Conservation (phyloP, 1,140 invertebrate genomes). For the Condylostylus longicornis region DNA sequence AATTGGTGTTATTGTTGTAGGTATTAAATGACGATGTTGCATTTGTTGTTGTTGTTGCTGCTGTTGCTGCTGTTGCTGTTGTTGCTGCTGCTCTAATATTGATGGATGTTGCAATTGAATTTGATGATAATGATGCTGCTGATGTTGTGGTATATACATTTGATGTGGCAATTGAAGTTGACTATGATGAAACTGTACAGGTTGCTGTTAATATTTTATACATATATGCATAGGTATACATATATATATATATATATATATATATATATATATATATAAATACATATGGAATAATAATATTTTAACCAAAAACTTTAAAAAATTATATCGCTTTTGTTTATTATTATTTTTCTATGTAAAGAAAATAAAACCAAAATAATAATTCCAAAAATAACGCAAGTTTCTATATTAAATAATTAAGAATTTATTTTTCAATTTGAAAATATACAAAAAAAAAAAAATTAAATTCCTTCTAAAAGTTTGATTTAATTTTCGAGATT, state of each 20-base stretch:
- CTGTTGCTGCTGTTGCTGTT: constrained; percentile 20
- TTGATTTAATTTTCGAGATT: too few species aligned
- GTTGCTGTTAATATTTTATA: neutral
- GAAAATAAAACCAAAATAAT: too few species aligned
- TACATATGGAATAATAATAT: neutral
- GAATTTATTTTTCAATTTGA: too few species aligned
- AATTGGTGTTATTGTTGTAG: neutral
- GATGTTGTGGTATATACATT: constrained; percentile 9
- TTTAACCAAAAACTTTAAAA: neutral
- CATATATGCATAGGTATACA: neutral
- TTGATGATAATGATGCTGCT: constrained; percentile 14
- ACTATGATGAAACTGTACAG: neutral
- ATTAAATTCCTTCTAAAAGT: too few species aligned
- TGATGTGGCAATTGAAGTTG: neutral
- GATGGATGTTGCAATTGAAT: constrained; percentile 8
- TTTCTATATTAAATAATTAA: too few species aligned
- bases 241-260: neutral
- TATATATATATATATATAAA: neutral
- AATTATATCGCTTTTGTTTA: too few species aligned
- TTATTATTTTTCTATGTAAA: too few species aligned
- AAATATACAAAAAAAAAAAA: too few species aligned
- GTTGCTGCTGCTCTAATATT: constrained; percentile 17
- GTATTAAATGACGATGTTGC: neutral
- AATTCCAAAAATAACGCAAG: too few species aligned
- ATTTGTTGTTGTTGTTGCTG: constrained; percentile 12